A percentile compares a stretch with the other conserved stretches of the same genome.
Evolutionary conservation across 92 coral and sea anemone species (phyloP).

Genomic region (Actinernus sp.): DNA sequence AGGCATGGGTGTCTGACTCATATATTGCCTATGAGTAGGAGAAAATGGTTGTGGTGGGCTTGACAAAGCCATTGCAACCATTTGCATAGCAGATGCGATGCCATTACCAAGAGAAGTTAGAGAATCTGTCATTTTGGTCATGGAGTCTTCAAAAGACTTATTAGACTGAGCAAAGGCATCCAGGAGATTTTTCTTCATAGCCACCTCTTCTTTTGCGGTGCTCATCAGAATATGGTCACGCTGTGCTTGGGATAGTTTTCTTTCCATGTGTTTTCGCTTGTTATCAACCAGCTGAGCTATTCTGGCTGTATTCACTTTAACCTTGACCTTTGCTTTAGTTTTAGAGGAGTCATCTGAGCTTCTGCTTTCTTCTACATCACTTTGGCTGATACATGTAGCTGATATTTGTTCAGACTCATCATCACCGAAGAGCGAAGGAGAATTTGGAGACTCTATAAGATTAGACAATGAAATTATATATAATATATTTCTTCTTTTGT

Average conservation of each 20-base stretch:
- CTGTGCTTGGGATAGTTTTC: conserved; percentile 22
- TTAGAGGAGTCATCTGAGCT: background rate
- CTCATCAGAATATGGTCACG: conserved; percentile 29
- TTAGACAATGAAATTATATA: too few relatives aligned
- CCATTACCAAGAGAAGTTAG: conserved; percentile 22
- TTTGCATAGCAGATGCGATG: conserved; percentile 25
- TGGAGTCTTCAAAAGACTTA: conserved; percentile 15
- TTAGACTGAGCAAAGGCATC: conserved; percentile 17
- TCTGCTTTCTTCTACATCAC: conserved; percentile 8
- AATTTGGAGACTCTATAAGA: too few relatives aligned
- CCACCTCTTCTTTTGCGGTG: conserved; percentile 23
- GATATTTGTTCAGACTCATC: too few relatives aligned
- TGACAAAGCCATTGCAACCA: conserved; percentile 25
- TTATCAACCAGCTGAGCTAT: conserved; percentile 34
- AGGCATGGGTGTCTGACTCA: too few relatives aligned
- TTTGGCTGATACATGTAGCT: conserved; percentile 1
- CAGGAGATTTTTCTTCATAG: conserved; percentile 17
- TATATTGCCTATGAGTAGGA: too few relatives aligned
- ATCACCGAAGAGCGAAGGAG: too few relatives aligned
- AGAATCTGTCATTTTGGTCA: conserved; percentile 19
- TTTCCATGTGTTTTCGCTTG: conserved; percentile 41
- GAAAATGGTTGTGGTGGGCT: background rate
- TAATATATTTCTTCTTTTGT: too few relatives aligned
- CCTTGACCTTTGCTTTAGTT: conserved; percentile 21
- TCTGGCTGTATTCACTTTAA: conserved; percentile 4